phyloP scores from a whole-genome alignment of 2,888 invertebrate genomes.

The Deilephila elpenor region DNA sequence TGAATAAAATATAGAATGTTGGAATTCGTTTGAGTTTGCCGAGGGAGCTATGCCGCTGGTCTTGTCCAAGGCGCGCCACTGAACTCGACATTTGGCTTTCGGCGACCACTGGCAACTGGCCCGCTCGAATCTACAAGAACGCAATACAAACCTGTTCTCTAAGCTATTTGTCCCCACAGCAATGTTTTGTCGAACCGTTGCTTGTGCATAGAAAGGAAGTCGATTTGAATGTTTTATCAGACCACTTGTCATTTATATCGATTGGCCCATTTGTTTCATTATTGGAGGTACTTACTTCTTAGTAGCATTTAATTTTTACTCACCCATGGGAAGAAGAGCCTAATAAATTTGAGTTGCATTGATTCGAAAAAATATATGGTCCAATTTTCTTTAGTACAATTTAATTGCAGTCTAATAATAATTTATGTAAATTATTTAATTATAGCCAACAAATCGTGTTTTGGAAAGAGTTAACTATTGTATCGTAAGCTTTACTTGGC shows the following conservation, averaged over 20 bases:
- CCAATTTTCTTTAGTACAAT: too few species aligned
- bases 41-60: constrained; percentile 3
- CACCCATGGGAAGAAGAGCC: too few species aligned
- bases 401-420: too few species aligned
- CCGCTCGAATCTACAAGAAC: constrained; percentile 7
- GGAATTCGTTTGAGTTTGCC: background rate
- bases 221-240: background rate
- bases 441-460: too few species aligned
- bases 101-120: constrained; percentile 1
- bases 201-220: background rate
- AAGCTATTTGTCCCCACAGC: constrained; percentile 5
- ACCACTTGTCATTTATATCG: background rate
- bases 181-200: background rate
- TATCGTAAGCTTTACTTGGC: too few species aligned
- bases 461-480: too few species aligned
- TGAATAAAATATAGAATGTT: constrained; percentile 2
- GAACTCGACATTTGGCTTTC: constrained; percentile 19
- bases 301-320: background rate
- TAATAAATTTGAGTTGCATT: too few species aligned
- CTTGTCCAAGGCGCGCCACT: constrained; percentile 20
- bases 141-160: constrained; percentile 26
- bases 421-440: too few species aligned
- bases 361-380: too few species aligned
- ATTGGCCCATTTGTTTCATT: background rate
- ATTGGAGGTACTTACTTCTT: too few species aligned